These are phyloP conservation scores for Tinea trinotella DNA, from an alignment of 2,888 invertebrate genomes.

Conservation along the genomic window DNA sequence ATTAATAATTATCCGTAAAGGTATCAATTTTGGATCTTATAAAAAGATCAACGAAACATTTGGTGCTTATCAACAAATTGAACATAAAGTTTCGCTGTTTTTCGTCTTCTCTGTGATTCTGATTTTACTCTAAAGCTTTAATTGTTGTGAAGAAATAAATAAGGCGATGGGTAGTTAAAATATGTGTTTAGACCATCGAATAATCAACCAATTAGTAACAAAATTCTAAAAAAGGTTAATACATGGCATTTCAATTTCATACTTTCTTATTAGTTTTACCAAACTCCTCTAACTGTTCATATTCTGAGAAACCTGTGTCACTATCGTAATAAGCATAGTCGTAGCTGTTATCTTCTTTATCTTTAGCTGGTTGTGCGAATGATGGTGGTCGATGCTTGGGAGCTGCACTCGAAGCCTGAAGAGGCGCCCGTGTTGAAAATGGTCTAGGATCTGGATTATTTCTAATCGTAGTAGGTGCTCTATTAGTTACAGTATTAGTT, in stretches of 20 bases:
- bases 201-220: constrained; percentile 1
- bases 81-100: too few relatives aligned
- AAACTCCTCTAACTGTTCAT: constrained; percentile 75
- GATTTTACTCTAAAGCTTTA: constrained; percentile 53
- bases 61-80: too few relatives aligned
- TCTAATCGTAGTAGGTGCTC: constrained; percentile 33
- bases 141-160: constrained; percentile 47
- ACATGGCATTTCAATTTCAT: constrained; percentile 30
- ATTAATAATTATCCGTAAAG: too few relatives aligned
- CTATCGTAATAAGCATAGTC: constrained; percentile 91
- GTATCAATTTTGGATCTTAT: too few relatives aligned
- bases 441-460: constrained; percentile 27
- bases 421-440: constrained; percentile 18
- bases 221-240: background rate
- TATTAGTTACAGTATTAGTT: constrained; percentile 22
- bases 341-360: constrained; percentile 80
- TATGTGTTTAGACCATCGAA: background rate
- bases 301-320: constrained; percentile 71
- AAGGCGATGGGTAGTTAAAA: constrained; percentile 3
- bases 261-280: constrained; percentile 71
- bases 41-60: too few relatives aligned
- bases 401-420: constrained; percentile 20
- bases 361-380: constrained; percentile 56
- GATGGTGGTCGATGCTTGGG: constrained; percentile 36
- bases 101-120: too few relatives aligned